Percentiles rank a stretch among this genome's conserved stretches.
These are phyloP conservation scores for Pygmarrhopalites habei DNA, from an alignment of 1,140 invertebrate species.

Conservation along the genomic window DNA sequence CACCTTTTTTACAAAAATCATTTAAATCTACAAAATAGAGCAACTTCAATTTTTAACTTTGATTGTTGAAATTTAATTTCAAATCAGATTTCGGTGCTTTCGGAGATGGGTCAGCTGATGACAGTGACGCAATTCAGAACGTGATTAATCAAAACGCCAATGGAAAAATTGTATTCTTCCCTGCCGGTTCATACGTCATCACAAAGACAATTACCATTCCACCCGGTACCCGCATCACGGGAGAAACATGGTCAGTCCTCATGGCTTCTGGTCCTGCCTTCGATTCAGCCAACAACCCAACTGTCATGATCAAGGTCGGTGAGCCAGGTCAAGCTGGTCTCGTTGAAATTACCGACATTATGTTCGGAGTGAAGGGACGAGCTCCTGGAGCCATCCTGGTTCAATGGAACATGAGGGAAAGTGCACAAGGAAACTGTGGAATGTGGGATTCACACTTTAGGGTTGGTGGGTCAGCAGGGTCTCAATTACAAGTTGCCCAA, in stretches of 20 bases:
- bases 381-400: conserved; percentile 33
- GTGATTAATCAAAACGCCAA: conserved; percentile 24
- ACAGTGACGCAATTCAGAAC: conserved; percentile 30
- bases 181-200: conserved; percentile 29
- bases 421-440: conserved; percentile 14
- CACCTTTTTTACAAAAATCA: no score
- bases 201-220: conserved; percentile 19
- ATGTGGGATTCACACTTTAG: conserved; percentile 35
- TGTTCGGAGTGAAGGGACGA: conserved; percentile 28
- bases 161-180: conserved; percentile 32
- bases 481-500: conserved; percentile 20
- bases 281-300: conserved; percentile 17
- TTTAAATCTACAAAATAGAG: background rate
- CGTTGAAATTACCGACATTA: conserved; percentile 35
- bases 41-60: no score
- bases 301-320: conserved; percentile 33
- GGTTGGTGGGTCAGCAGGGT: conserved; percentile 28
- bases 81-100: conserved; percentile 21
- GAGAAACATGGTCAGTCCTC: conserved; percentile 31
- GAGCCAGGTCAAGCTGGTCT: conserved; percentile 19
- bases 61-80: background rate
- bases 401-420: conserved; percentile 30
- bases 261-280: conserved; percentile 32
- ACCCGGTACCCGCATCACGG: conserved; percentile 28
- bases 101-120: conserved; percentile 31